Evolutionary conservation across 2,113 vertebrate species (phyloP).

Genomic region (Opisthocomus hoazin): DNA sequence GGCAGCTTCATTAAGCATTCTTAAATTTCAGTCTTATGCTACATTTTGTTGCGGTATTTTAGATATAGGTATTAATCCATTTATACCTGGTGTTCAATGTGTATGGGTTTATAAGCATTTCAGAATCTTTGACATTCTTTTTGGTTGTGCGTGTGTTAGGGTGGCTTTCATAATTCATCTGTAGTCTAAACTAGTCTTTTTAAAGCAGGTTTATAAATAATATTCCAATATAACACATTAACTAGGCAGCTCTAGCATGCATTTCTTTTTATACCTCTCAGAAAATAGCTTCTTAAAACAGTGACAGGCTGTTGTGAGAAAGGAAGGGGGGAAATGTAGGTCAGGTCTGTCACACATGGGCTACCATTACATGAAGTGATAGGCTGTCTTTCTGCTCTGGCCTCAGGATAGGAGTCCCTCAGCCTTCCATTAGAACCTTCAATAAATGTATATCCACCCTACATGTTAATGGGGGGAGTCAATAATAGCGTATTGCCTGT

Average conservation of each 20-base stretch:
- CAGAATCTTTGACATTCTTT: neutral
- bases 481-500: conserved; percentile 81
- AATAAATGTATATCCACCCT: conserved; percentile 79
- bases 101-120: neutral
- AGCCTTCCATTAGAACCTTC: conserved; percentile 86
- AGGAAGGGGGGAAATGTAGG: conserved; percentile 87
- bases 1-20: conserved; percentile 17
- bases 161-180: conserved; percentile 30
- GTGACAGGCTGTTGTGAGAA: conserved; percentile 77
- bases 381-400: conserved; percentile 84
- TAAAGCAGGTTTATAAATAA: conserved; percentile 52
- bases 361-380: conserved; percentile 86
- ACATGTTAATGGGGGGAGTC: conserved; percentile 78
- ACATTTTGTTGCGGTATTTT: neutral
- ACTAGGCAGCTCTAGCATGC: conserved; percentile 54
- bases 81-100: neutral
- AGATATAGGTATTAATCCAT: neutral
- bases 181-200: conserved; percentile 4
- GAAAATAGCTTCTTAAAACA: conserved; percentile 78
- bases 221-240: conserved; percentile 52
- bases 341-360: conserved; percentile 90
- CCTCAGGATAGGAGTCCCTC: conserved; percentile 86
- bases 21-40: neutral
- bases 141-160: neutral
- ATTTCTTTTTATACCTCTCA: conserved; percentile 69